phyloP scores from a whole-genome alignment of 1,140 invertebrate species.

The Uloborus diversus region DNA sequence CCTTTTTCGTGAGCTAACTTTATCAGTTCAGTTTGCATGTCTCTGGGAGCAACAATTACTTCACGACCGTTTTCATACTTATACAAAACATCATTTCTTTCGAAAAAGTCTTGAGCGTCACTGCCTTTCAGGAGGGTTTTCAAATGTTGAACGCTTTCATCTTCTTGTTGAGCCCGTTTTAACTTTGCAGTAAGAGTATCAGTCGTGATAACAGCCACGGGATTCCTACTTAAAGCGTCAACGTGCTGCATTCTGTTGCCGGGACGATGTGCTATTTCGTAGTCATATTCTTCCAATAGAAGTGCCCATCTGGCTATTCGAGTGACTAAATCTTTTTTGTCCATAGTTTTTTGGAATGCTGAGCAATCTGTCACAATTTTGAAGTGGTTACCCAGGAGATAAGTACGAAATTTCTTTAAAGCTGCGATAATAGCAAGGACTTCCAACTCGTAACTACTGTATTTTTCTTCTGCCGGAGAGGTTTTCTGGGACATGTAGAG shows the following conservation, averaged over 20 bases:
- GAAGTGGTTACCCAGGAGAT: not conserved
- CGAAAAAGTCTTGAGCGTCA: not conserved
- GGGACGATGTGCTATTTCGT: slow-evolving; percentile 14
- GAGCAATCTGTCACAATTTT: slow-evolving; percentile 1
- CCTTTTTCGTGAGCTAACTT: no score
- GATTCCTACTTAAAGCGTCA: slow-evolving; percentile 26
- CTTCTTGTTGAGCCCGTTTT: not conserved
- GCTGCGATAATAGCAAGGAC: slow-evolving; percentile 5
- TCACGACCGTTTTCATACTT: slow-evolving; percentile 16
- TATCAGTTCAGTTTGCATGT: no score
- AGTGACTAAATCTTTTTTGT: not conserved
- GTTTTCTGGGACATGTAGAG: no score
- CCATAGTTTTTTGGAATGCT: not conserved
- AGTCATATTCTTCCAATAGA: slow-evolving; percentile 5
- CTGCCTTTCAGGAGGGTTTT: not conserved
- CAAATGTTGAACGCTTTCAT: not conserved
- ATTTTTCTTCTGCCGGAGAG: slow-evolving; percentile 22
- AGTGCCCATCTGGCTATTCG: slow-evolving; percentile 21
- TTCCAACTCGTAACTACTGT: slow-evolving; percentile 6
- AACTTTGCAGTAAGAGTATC: no score
- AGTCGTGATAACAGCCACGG: no score
- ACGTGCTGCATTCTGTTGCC: slow-evolving; percentile 6
- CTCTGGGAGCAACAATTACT: not conserved
- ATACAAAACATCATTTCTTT: not conserved
- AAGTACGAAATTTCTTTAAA: slow-evolving; percentile 14